Percentiles rank a stretch among this genome's conserved stretches.
Evolutionary conservation across 2,113 vertebrate species (phyloP).

Genomic region (Pygoscelis adeliae): DNA sequence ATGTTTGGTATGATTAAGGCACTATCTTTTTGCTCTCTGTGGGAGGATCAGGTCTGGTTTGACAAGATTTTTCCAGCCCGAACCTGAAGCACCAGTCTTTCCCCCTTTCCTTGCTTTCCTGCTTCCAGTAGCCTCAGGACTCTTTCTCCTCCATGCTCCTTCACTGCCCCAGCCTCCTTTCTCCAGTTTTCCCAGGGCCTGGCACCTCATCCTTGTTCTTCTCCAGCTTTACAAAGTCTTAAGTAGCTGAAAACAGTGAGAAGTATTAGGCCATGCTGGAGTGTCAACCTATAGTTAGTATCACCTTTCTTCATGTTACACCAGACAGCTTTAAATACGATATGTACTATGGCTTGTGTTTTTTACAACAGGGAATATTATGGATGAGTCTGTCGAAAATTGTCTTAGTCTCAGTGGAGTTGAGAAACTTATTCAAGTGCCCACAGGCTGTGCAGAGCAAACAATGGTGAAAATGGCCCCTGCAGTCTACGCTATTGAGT

Average conservation of each 20-base stretch:
- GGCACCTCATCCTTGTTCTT: not conserved
- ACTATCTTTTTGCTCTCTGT: not conserved
- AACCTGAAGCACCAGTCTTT: not conserved
- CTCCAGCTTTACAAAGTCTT: not conserved
- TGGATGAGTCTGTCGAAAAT: constrained; percentile 37
- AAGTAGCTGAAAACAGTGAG: not conserved
- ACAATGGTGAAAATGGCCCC: constrained; percentile 76
- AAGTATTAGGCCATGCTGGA: not conserved
- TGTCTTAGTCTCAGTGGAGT: constrained; percentile 73
- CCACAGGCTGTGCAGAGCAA: constrained; percentile 80
- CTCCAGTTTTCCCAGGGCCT: not conserved
- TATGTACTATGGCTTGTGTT: not conserved
- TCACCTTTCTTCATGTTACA: not conserved
- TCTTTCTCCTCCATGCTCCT: not conserved
- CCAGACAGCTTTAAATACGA: not conserved
- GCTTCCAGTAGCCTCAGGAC: not conserved
- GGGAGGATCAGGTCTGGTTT: not conserved
- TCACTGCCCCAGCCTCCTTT: not conserved
- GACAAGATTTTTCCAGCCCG: not conserved
- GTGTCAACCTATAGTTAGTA: not conserved
- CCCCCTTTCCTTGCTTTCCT: not conserved
- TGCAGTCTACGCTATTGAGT: constrained; percentile 74
- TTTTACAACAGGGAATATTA: constrained; percentile 39
- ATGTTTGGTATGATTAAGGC: not conserved
- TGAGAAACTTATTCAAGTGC: constrained; percentile 67